Percentiles rank a stretch among this genome's conserved stretches.
These are phyloP conservation scores for Cheilosia impressa DNA, from an alignment of 2,888 invertebrate genomes.

Conservation along the genomic window DNA sequence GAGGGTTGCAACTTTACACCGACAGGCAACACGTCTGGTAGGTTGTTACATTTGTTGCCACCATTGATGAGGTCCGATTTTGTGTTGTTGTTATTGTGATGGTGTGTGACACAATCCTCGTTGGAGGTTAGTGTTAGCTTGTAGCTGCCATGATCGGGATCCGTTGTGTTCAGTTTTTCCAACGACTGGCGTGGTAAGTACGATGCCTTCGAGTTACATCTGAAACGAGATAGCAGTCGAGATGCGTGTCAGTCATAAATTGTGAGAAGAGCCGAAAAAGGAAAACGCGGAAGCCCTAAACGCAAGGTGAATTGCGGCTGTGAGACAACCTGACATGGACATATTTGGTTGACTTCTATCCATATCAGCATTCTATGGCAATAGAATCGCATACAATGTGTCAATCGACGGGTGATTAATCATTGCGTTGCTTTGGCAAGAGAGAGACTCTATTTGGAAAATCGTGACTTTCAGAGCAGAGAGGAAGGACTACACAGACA, in stretches of 20 bases:
- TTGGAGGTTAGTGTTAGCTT: slow-evolving; percentile 90
- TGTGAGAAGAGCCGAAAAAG: slow-evolving; percentile 61
- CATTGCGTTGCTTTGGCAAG: slow-evolving; percentile 12
- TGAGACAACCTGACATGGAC: slow-evolving; percentile 24
- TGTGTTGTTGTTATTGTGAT: slow-evolving; percentile 64
- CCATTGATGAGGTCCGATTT: slow-evolving; percentile 76
- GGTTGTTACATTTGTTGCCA: slow-evolving; percentile 82
- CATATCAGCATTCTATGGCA: slow-evolving; percentile 38
- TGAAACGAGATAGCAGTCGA: slow-evolving; percentile 82
- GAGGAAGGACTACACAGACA: not conserved
- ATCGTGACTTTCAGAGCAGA: slow-evolving; percentile 23
- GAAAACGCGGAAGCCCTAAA: slow-evolving; percentile 54
- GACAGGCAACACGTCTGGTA: slow-evolving; percentile 86
- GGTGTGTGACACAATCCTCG: slow-evolving; percentile 82
- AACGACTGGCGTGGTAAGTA: slow-evolving; percentile 89
- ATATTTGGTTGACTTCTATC: slow-evolving; percentile 32
- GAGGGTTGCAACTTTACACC: slow-evolving; percentile 84
- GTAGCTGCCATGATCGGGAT: slow-evolving; percentile 90
- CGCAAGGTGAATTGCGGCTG: not conserved
- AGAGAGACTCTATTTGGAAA: slow-evolving; percentile 11
- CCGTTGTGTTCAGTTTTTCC: slow-evolving; percentile 86
- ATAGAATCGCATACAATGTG: slow-evolving; percentile 27
- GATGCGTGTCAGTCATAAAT: slow-evolving; percentile 49
- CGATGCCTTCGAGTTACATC: slow-evolving; percentile 91
- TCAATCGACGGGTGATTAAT: slow-evolving; percentile 40